Base-by-base conservation (phyloP, 2,113 vertebrate species). In the Bos taurus region DNA sequence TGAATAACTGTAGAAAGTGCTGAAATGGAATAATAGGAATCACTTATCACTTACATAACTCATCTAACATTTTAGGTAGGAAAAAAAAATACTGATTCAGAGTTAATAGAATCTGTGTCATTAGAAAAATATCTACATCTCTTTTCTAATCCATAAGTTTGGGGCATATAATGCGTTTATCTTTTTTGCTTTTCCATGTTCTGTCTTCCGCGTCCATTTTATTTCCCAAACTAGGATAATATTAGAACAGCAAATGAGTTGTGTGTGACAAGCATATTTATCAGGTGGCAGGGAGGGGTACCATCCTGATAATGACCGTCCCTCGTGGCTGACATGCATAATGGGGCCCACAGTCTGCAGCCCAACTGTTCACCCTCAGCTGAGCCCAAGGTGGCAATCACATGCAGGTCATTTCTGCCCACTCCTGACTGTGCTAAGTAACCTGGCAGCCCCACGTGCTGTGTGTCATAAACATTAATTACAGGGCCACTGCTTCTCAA, bases 281-380 rank as follows among this genome's bases (percentile, higher is more conserved):
- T 67, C 48, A 30, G 77, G 60, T 50, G 43, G 36, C 83, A 71
- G 88, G 28, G 52, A 9, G 48, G 1, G n/a, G n/a, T 17, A 7
- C 23, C 2, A 3, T 17, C 83, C 59, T 1, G 2, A 50, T 26
- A 25, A 64, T 17, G 46, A 77, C 25, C 0, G 0, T 21, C 7
- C 19, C 10, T 25, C 36, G 2, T 1, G 25, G 30, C 2, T 28
- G 80, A 46, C 46, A 28, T 6, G 17, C 57, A 40, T 7, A 8
- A 48, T 1, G 15, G 82, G 25, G 59, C 19, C 40, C 2, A 16
- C 12, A 7, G 0, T 33, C 26, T n/a, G 2, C 12, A 8, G 26
- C 28, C 78, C 54, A 5, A 3, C 71, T 16, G 59, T 4, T 1
- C 19, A 7, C 6, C 13, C 43, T 52, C 46, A 9, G 82, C 60